Evolutionary conservation across 2,113 vertebrate genomes (phyloP), one percentile per base, ranked within the genome.

Genomic region (Odontesthes bonariensis): DNA sequence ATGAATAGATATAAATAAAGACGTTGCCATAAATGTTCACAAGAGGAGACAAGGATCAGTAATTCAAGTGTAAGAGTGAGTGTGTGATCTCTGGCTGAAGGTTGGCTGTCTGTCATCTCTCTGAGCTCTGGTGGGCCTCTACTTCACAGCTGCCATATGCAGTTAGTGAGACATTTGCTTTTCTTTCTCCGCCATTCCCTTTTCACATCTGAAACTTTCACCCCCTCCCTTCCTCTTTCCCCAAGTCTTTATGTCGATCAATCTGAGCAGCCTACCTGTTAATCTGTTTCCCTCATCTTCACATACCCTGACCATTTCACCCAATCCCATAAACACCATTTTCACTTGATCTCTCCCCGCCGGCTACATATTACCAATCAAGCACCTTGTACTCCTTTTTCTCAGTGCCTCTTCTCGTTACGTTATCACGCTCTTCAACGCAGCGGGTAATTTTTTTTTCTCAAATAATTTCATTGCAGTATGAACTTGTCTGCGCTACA

Each of bases 251-350:
- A 85, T 81, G 64, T 17, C 75, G 70, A 88, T 82, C 4, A 61
- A 40, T 19, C 73, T 52, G 23, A 10, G 62, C 57, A 52, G 64
- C 69, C 70, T 42, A 42, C 76, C 61, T 74, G 79, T 54, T 81
- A 77, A 84, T 90, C 83, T 83, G 59, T 75, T 60, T 59, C 64
- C 55, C 61, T 79, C 73, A 17, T 55, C 49, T 32, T 57, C 60
- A 64, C 69, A 54, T 63, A 59, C 51, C 7, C 72, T 77, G 75
- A 86, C 84, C 80, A 77, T 86, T 87, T 83, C 82, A 90, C 84
- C 82, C 83, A 73, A 86, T 88, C 75, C 73, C 84, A 73, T 66
- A 77, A 79, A 77, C 67, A 67, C 14, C 22, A 1, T 73, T 79
- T 87, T 79, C 69, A 33, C 79, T 83, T 86, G 81, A 86, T 88